Evolutionary conservation across 2,797 vertebrate species (phyloP).

Genomic region (Xerus rutilus): DNA sequence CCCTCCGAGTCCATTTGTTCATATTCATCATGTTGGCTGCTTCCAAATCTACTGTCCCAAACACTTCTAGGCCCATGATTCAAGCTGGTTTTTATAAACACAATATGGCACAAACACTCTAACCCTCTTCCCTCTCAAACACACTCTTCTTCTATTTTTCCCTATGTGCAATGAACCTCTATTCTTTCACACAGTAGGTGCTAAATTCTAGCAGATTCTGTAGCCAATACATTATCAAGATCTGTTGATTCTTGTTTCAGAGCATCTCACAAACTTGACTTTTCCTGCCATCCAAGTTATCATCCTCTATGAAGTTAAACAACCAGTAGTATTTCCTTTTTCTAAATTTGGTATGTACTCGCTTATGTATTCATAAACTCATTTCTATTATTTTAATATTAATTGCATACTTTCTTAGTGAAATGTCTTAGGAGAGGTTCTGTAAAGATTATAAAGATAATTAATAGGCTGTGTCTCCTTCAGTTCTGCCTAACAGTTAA

Average conservation of each 20-base stretch:
- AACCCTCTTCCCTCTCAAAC: background rate
- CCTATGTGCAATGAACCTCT: background rate
- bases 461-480: background rate
- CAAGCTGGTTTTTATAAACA: background rate
- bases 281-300: background rate
- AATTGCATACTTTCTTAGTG: background rate
- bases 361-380: background rate
- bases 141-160: background rate
- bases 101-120: background rate
- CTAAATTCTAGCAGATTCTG: background rate
- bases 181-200: background rate
- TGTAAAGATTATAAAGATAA: constrained; percentile 26
- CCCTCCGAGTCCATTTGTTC: background rate
- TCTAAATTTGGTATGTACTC: background rate
- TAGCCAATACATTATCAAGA: background rate
- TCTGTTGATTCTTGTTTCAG: background rate
- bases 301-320: background rate
- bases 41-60: background rate
- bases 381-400: constrained; percentile 21
- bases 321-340: background rate
- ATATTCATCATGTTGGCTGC: background rate
- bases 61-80: background rate
- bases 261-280: background rate
- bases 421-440: background rate
- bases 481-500: background rate